Evolutionary conservation across 1,140 invertebrate genomes (phyloP), one percentile per base, ranked within the genome.

Genomic region (Helicoverpa armigera): DNA sequence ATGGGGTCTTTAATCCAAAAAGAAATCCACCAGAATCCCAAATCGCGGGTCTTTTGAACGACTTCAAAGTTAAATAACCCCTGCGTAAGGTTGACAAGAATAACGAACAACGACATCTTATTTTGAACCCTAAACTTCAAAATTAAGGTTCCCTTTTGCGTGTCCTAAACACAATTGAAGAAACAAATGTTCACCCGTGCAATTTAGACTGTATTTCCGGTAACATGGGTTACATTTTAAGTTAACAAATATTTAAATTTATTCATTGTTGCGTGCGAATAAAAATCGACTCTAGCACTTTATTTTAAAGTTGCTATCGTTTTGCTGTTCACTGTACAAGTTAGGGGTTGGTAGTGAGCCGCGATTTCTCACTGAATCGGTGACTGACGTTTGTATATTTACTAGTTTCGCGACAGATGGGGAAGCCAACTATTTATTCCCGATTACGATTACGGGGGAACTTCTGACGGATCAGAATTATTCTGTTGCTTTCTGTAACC

Each of bases 241-340:
- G 89, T 94, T 94, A 93, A 94, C 93, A 94, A 94, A 94, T 94
- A 94, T 94, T 94, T 94, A 94, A 94, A 94, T 94, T 94, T 94
- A 94, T 94, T 93, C 92, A 89, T 87, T 73, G 82, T 56, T 58
- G 63, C 69, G 61, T 35, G 82, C 89, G 88, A 80, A 81, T 79
- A 65, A 90, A 89, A 90, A 86, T 88, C 79, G 73, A 88, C 91
- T 86, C 83, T 92, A 77, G 43, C 10, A 31, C 61, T 67, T 54
- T 54, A 23, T n/a, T 31, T 77, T 65, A 67, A 77, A 77, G 75
- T 76, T 76, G 11, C 29, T n/a, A 67, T 54, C 29, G 61, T 56
- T 77, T 77, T 67, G 60, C 67, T 61, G 35, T 18, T 67, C 81
- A 78, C 63, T 23, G 53, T 14, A 74, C n/a, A 53, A 70, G 83